Conservation (phyloP, 2,113 vertebrate genomes). For the Charina bottae region DNA sequence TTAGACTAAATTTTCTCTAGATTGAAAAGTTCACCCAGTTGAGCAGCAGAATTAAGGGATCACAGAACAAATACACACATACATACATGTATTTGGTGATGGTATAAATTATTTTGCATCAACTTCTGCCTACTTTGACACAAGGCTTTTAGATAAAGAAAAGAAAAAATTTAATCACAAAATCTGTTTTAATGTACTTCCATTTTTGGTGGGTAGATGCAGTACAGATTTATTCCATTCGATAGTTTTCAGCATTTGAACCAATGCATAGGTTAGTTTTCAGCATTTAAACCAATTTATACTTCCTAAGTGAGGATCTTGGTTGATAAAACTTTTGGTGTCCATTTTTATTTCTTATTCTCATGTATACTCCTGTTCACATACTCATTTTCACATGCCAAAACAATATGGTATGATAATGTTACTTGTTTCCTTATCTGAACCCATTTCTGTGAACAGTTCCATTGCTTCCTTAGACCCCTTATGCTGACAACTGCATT, state of each 20-base stretch:
- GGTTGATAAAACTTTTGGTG: neutral
- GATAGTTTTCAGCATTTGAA: neutral
- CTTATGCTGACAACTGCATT: neutral
- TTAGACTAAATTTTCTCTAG: neutral
- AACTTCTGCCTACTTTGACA: neutral
- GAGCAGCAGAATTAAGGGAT: slow-evolving; percentile 13
- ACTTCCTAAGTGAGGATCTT: neutral
- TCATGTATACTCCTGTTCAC: neutral
- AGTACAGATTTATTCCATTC: neutral
- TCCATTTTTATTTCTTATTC: neutral
- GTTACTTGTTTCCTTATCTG: neutral
- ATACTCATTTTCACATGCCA: neutral
- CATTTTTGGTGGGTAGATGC: slow-evolving; percentile 4
- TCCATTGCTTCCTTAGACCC: neutral
- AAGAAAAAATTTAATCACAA: neutral
- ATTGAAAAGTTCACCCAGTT: neutral
- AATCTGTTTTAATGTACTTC: neutral
- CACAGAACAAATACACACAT: neutral
- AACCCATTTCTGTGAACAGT: neutral
- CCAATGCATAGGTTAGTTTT: neutral
- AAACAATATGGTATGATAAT: neutral
- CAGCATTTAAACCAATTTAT: neutral
- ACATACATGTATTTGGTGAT: slow-evolving; percentile 20
- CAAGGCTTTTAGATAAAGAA: neutral
- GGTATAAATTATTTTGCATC: neutral